Percentiles rank a stretch among this genome's conserved stretches.
These are phyloP conservation scores for Crotophaga sulcirostris DNA, from an alignment of 2,113 vertebrate species.

Conservation along the genomic window DNA sequence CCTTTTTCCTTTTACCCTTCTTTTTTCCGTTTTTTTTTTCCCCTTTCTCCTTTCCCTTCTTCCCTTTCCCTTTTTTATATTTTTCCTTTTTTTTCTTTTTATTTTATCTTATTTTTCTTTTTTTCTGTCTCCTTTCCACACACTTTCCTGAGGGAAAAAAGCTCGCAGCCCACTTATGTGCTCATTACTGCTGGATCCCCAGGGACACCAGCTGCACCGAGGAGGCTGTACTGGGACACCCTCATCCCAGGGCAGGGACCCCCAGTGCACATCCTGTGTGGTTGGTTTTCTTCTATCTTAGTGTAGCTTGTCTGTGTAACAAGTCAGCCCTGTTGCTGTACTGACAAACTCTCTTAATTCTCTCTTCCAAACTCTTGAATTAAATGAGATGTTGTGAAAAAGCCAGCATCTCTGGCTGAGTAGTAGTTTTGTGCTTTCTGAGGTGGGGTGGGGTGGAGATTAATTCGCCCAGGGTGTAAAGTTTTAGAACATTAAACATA, in stretches of 20 bases:
- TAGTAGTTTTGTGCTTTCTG: neutral
- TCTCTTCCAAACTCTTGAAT: neutral
- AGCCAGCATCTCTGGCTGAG: neutral
- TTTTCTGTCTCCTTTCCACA: neutral
- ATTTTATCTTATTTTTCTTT: too few species aligned
- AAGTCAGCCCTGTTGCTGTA: neutral
- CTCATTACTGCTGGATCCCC: neutral
- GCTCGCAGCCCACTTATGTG: neutral
- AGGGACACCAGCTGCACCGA: neutral
- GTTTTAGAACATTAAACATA: neutral
- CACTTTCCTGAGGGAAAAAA: neutral
- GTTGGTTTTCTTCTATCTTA: neutral
- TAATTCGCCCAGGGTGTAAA: neutral
- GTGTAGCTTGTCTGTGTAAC: neutral
- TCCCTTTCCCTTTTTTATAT: too few species aligned
- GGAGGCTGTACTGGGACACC: neutral
- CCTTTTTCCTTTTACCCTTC: neutral
- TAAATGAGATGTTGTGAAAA: neutral
- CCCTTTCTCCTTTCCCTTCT: neutral
- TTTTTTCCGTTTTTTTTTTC: too few species aligned
- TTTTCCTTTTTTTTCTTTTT: neutral
- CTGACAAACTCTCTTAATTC: neutral
- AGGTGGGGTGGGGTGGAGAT: neutral
- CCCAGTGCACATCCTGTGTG: neutral
- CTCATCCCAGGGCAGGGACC: neutral